These are phyloP conservation scores for Calypte anna DNA, from an alignment of 2,113 vertebrate species.

Conservation along the genomic window DNA sequence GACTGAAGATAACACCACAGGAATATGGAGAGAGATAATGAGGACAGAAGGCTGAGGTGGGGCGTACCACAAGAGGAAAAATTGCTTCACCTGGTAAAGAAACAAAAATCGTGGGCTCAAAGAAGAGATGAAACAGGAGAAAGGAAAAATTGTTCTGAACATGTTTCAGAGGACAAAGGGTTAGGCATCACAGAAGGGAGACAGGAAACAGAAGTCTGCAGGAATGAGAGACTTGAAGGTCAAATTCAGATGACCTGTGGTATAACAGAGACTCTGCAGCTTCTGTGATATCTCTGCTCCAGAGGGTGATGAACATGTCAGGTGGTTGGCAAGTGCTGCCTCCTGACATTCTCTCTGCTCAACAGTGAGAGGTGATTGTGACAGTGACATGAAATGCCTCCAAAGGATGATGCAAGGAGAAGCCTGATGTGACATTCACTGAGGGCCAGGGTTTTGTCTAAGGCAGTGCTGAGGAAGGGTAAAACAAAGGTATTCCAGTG, in stretches of 20 bases:
- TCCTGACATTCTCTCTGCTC: conserved; percentile 1
- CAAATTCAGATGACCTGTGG: background rate
- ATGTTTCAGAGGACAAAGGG: background rate
- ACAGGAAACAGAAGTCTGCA: background rate
- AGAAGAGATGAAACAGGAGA: background rate
- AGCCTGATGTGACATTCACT: fast-evolving
- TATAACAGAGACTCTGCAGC: background rate
- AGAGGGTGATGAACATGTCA: background rate
- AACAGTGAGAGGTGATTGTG: background rate
- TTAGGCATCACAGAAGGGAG: background rate
- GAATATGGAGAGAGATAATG: background rate
- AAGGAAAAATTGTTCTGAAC: background rate
- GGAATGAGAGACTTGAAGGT: background rate
- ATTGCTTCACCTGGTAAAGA: background rate
- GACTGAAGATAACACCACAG: background rate
- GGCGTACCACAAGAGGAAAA: background rate
- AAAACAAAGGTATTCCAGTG: background rate
- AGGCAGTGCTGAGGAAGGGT: background rate
- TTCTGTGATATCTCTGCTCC: background rate
- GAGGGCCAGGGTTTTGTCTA: background rate
- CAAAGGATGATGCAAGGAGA: background rate
- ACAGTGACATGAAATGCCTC: background rate
- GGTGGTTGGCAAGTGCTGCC: background rate
- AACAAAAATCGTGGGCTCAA: background rate
- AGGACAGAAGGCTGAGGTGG: background rate